Base-by-base conservation (phyloP, 1,140 invertebrate genomes). In the Belonocnema kinseyi region DNA sequence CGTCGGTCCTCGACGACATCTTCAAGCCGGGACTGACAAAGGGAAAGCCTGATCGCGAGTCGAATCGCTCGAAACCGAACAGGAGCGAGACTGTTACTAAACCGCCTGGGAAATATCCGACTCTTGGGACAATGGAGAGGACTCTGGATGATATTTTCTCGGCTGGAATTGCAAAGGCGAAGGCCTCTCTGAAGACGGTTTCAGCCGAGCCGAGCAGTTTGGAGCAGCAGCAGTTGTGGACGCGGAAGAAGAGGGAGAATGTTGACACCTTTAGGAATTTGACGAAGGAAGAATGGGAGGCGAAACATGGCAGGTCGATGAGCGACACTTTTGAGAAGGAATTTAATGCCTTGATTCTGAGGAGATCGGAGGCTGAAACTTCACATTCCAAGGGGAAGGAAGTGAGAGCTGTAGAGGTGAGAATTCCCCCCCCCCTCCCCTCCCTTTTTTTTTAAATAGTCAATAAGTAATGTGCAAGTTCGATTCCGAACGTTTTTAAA, bases 221-320 rank as follows among this genome's bases (percentile, higher is more conserved):
- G 58, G 73, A 85, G 33, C 61, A n/a, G 0, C 61, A 66, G 40
- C 61, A 66, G 72, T 80, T 78, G 1, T 89, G 89, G 88, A 83
- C 77, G 4, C 80, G 84, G 8, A 89, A 88, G 56, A 82, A 85
- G 50, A 80, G 78, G 0, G 85, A 87, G 1, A 87, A 88, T 21
- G 77, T 88, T 4, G 85, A 90, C 16, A 80, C 83, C 0, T 92
- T 86, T 46, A 79, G 90, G 7, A 92, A 92, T 74, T 77, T 91
- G 8, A 90, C 90, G 0, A 92, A 90, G 73, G 90, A 91, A 70
- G 91, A 92, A 75, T 91, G 90, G 90, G 89, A 91, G 7, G 90
- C 89, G 0, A 89, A 84, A 26, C 86, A 90, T 33, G 85, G 85
- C 3, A 80, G 82, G 1, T 74, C 80, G 0, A 79, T 83, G 21